Evolutionary conservation across 2,888 invertebrate genomes (phyloP), one percentile per base, ranked within the genome.

Genomic region (Meteorus cinctellus): DNA sequence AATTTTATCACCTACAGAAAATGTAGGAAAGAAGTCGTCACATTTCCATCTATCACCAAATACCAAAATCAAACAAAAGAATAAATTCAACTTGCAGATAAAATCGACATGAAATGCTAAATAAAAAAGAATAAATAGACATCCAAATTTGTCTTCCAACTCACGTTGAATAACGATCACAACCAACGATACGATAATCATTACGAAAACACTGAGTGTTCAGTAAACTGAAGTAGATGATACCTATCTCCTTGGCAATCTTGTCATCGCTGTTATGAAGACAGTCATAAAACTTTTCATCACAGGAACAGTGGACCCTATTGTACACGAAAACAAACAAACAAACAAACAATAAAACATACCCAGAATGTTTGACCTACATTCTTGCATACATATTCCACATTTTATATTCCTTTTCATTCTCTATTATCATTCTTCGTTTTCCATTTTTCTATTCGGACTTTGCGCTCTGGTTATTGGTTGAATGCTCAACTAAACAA

Each of bases 181-280:
- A 62, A 65, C 4, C 45, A 62, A 66, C 16, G 45, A 76, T 74
- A 59, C 31, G 29, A 69, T 72, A 92, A 78, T 93, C 93, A 34
- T 91, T 80, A 76, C 91, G 91, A 84, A 90, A 94, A 87, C 94
- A 94, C 83, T 92, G 87, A 0, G 93, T 93, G 29, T 91, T 90
- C 36, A 92, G 84, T 67, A 91, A 84, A 83, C 90, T 91, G 89
- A 92, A 92, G 87, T 91, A 92, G 41, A 91, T 85, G 73, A 89
- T 87, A 63, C 90, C 90, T 66, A 91, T 86, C 80, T 86, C 82
- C 16, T 79, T 75, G 45, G 86, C 83, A 51, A 80, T 83, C 36
- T 75, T 73, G 78, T 88, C 87, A 66, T 79, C 75, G 45, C 87
- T 84, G 60, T 77, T 81, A 74, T 89, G 89, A 76, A 92, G 89